Evolutionary conservation across 2,888 invertebrate genomes (phyloP).

Genomic region (Amblyjoppa fuscipennis): DNA sequence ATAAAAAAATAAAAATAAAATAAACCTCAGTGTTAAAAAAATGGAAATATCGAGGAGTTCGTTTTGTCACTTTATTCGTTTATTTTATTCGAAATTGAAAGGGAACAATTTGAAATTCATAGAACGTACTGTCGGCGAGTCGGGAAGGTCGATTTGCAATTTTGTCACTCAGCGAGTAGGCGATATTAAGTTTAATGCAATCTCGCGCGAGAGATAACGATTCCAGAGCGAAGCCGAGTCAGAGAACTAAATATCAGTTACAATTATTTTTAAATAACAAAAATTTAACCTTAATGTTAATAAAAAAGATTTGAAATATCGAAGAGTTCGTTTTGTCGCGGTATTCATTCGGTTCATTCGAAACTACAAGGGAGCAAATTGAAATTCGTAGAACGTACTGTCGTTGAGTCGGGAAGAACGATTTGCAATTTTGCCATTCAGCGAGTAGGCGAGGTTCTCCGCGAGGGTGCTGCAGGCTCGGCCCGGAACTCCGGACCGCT

Average conservation of each 20-base stretch:
- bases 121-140: background rate
- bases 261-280: background rate
- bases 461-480: conserved; percentile 51
- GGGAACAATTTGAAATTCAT: conserved; percentile 8
- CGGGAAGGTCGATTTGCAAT: conserved; percentile 7
- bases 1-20: background rate
- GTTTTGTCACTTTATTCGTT: background rate
- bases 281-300: background rate
- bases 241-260: background rate
- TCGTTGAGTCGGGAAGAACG: background rate
- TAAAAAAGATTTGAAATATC: background rate
- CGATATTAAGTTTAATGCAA: conserved; percentile 60
- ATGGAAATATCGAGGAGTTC: background rate
- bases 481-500: conserved; percentile 72
- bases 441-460: background rate
- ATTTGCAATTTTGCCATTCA: conserved; percentile 11
- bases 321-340: background rate
- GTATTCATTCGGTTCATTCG: background rate
- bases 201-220: conserved; percentile 58
- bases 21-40: background rate
- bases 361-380: background rate
- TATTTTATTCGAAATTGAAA: background rate
- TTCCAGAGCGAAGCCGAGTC: conserved; percentile 12
- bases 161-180: background rate
- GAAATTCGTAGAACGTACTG: conserved; percentile 7